Base-by-base conservation (phyloP, 2,797 vertebrate genomes). In the Arremon aurantiirostris region DNA sequence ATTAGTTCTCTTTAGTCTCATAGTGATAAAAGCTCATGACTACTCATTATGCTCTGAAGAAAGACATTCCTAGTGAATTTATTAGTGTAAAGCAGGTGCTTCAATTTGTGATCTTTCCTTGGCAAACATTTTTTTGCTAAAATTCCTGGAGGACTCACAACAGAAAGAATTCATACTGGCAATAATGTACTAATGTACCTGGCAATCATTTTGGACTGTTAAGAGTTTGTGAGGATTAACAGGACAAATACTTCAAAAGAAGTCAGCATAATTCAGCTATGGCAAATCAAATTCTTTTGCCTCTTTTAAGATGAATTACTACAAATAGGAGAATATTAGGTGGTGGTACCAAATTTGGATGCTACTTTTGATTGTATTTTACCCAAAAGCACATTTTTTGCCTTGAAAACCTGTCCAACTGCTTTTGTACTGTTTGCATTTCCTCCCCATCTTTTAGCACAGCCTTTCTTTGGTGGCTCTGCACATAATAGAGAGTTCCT, bases 1-100 rank as follows among this genome's bases (percentile, higher is more conserved):
- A 95, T 97, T 91, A 97, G 75, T 89, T 96, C 47, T 89, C 82
- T 94, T 88, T 96, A 94, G 96, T 97, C 95, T 94, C 32, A 56
- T 89, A 95, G 83, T 78, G 94, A 96, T 92, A 95, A 96, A 96
- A 97, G 91, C 91, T 94, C 39, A 56, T 95, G 88, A 89, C 93
- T 97, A 78, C 87, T 96, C 68, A 84, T 96, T 95, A 82, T 46
- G 18, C 37, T 88, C 59, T 93, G 82, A 96, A 96, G 94, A 91
- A 77, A 95, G 91, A 92, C 47, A 56, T 88, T 96, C 60, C 65
- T 88, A 92, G 96, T 94, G 93, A 97, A 96, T 97, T 96, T 96
- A 79, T 94, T 93, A 95, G 94, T 94, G 75, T 93, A 96, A 97
- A 97, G 90, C 86, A 93, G 77, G 87, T 96, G 73, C 65, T 96